Evolutionary conservation across 2,888 invertebrate genomes (phyloP), one percentile per base, ranked within the genome.

Genomic region (Ectemnius continuus): DNA sequence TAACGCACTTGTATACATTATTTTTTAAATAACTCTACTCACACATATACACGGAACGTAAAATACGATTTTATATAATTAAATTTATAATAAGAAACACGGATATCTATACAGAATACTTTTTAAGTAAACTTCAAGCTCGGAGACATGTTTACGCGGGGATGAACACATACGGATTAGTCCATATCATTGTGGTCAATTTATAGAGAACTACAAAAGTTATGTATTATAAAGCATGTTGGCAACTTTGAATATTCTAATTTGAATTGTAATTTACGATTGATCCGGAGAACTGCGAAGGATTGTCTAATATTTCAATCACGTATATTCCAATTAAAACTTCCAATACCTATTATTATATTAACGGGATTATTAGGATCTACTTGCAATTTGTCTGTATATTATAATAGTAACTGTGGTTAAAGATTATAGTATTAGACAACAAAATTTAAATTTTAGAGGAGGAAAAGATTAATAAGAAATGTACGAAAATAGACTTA

Each of bases 401-500:
- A 36, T 36, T 36, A 36, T 36, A 36, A 36, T 36, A 36, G 11
- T 36, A 36, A 36, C 36, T 8, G 36, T 36, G 36, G 36, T 36
- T 36, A 36, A 36, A 36, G 36, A 36, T 36, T 36, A 36, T 36
- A 36, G 36, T 36, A 36, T 36, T 36, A 36, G 36, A 8, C 36
- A 11, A 36, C 36, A 36, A 36, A 36, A 36, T 36, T 36, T 8
- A 6, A 36, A 8, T 36, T 36, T 36, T 36, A 36, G 36, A 4
- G 2, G 8, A 36, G 2, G 11, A 11, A 36, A 36, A 1, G 5
- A 36, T 36, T 52, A 52, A 5, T 18, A 78, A 36, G 26, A 59
- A 26, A 59, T 59, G 26, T 36, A 36, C 23, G 59, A 59, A 59
- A 59, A 13, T 52, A 14, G 52, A 52, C 16, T 52, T 52, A 52